These are phyloP conservation scores for Aphis craccivora DNA, from an alignment of 1,140 invertebrate species.

Conservation along the genomic window DNA sequence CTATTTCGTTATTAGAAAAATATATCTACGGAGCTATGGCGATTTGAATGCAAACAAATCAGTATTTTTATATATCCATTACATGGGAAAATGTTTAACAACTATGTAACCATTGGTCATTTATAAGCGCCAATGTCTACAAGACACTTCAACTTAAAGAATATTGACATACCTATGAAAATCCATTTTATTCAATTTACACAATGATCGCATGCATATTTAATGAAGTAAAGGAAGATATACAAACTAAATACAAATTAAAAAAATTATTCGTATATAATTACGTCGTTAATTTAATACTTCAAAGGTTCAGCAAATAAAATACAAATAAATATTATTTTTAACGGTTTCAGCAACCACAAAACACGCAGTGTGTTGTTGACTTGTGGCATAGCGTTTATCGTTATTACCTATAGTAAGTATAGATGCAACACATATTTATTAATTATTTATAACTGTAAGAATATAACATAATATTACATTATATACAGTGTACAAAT, in stretches of 20 bases:
- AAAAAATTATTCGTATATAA: too few relatives aligned
- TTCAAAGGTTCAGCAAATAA: not conserved
- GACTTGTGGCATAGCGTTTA: not conserved
- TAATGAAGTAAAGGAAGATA: not conserved
- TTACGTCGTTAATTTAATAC: too few relatives aligned
- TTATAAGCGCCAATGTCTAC: not conserved
- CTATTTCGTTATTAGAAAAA: not conserved
- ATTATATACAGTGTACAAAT: not conserved
- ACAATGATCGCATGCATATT: not conserved
- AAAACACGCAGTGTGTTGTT: not conserved
- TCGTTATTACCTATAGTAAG: too few relatives aligned
- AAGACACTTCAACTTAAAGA: not conserved
- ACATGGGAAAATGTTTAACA: not conserved
- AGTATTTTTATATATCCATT: not conserved
- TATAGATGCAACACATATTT: not conserved
- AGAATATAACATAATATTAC: not conserved
- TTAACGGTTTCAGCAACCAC: not conserved
- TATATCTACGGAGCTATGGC: not conserved
- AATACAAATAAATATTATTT: not conserved
- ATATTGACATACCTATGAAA: not conserved
- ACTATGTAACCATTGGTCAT: not conserved
- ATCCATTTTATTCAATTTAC: not conserved
- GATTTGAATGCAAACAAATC: slow-evolving; percentile 1
- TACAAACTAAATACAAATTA: not conserved
- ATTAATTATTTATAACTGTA: not conserved